These are phyloP conservation scores for Caenorhabditis sp. DNA, from an alignment of 2,888 invertebrate genomes.

Conservation along the genomic window DNA sequence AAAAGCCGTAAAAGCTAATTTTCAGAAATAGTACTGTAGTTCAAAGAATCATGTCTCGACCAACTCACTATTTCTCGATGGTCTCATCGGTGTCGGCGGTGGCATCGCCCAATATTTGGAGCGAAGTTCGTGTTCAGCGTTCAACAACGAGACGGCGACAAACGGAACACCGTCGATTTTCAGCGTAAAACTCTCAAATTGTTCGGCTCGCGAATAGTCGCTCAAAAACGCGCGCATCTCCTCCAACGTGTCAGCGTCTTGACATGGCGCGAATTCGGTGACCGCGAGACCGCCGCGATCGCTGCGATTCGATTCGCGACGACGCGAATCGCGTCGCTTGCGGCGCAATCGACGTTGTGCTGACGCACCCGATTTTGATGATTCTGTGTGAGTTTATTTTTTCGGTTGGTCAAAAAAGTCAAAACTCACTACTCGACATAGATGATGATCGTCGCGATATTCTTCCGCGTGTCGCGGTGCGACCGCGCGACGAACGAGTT, in stretches of 20 bases:
- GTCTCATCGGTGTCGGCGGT: slow-evolving; percentile 7
- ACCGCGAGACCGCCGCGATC: neutral
- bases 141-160: slow-evolving; percentile 29
- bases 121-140: slow-evolving; percentile 4
- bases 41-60: too few species aligned
- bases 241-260: neutral
- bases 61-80: neutral
- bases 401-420: neutral
- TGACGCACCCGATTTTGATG: neutral
- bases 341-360: neutral
- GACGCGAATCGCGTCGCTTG: neutral
- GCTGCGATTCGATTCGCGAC: neutral
- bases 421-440: too few species aligned
- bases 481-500: too few species aligned
- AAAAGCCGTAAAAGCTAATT: too few species aligned
- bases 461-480: too few species aligned
- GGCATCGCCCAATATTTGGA: neutral
- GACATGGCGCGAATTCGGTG: neutral
- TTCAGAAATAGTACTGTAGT: too few species aligned
- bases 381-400: too few species aligned
- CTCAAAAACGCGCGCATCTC: slow-evolving; percentile 1
- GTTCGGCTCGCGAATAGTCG: neutral
- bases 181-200: slow-evolving; percentile 22
- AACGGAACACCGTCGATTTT: slow-evolving; percentile 29
- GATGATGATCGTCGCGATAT: too few species aligned